Evolutionary conservation across 2,797 vertebrate genomes (phyloP).

Genomic region (Apogon talboti): DNA sequence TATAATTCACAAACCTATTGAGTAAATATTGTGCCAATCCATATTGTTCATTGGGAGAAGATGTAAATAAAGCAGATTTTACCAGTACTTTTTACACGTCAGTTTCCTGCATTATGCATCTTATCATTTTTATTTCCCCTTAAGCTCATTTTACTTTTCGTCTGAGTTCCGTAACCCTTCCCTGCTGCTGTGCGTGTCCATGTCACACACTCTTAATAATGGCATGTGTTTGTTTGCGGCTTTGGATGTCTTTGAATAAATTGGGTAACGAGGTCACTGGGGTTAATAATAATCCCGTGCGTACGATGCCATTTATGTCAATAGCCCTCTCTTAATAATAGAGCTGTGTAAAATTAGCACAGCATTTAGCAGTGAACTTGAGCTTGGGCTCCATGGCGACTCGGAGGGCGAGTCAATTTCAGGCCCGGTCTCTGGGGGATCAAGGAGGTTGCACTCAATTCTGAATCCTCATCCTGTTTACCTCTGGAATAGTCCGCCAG

Average conservation of each 20-base stretch:
- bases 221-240: neutral
- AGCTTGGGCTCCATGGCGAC: neutral
- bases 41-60: too few relatives aligned
- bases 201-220: slow-evolving; percentile 4
- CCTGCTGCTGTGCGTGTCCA: too few relatives aligned
- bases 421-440: neutral
- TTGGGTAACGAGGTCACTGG: slow-evolving; percentile 9
- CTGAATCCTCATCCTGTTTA: slow-evolving; percentile 6
- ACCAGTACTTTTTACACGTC: too few relatives aligned
- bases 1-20: too few relatives aligned
- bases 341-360: slow-evolving; percentile 52
- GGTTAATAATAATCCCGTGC: slow-evolving; percentile 48
- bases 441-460: slow-evolving; percentile 16
- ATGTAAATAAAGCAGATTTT: too few relatives aligned
- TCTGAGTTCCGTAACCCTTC: too few relatives aligned
- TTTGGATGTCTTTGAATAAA: slow-evolving; percentile 13
- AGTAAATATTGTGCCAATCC: too few relatives aligned
- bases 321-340: slow-evolving; percentile 9
- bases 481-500: slow-evolving; percentile 6
- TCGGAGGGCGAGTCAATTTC: slow-evolving; percentile 18
- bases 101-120: too few relatives aligned
- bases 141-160: too few relatives aligned
- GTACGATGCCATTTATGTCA: slow-evolving; percentile 20
- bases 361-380: slow-evolving; percentile 13
- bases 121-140: too few relatives aligned